Base-by-base conservation (phyloP, 2,797 vertebrate species). In the Pitangus sulphuratus region DNA sequence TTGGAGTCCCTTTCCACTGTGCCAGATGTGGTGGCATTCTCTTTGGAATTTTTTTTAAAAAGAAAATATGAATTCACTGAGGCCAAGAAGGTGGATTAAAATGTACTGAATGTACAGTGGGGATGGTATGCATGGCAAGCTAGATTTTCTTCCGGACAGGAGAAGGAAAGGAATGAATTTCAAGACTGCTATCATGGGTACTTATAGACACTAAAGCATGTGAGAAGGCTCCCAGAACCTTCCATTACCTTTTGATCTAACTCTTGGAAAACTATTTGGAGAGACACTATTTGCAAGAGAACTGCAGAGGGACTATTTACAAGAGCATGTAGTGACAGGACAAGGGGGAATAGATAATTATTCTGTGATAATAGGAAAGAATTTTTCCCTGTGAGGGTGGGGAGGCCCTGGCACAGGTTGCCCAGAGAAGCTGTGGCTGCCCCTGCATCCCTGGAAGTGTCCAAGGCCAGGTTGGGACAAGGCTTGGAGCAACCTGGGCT, bases 401-500 rank as follows among this genome's bases (percentile, higher is more conserved):
- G 0, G 0, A 50, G 26, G 22, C 33, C 11, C 62, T 69, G 86
- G 77, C 42, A 70, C 56, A 33, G 37, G 11, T 5, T 44, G 17
- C 5, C 9, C 50, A 77, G 72, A 51, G 30, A 0, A 45, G 33
- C 51, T 90, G 39, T 12, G 65, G 51, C 57, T 84, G 65, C 33
- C 15, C 39, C n/a, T n/a, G n/a, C 72, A 64, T 64, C 37, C 37
- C 79, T 89, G 50, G n/a, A 0, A 64, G 11, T 84, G 50, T 0
- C 44, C 65, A 21, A 51, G 72, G 44, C 28, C 50, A 39, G 37
- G 57, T 0, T 77, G 71, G 7, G 7, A 50, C 0, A 0, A 4
- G 30, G 17, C 40, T 47, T 2, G 54, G 56, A 69, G 35, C 12
- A 24, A 0, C 33, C n/a, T 45, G 44, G 44, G 44, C 2, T 0